Evolutionary conservation across 2,888 invertebrate genomes (phyloP), one percentile per base, ranked within the genome.

Genomic region (Osmoderma eremita): DNA sequence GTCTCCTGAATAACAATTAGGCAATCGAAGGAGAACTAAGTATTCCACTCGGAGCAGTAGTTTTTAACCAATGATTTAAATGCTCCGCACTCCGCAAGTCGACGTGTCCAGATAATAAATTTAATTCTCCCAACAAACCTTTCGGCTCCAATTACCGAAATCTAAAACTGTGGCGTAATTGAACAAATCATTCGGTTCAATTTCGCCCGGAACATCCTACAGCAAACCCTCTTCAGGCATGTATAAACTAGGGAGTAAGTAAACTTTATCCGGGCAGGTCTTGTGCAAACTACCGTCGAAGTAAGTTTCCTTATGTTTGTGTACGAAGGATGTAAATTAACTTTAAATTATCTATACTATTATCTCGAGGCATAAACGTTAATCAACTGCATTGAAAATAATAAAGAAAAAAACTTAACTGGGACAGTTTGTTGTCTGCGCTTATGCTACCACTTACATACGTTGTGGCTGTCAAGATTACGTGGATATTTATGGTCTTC

Each of bases 321-420:
- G 24, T 48, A 65, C 49, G 36, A 36, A 54, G 42, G 67, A 65
- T 64, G 61, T 65, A 63, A 68, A 68, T 68, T 68, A 68, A 68
- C 50, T 65, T 68, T 64, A 65, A 58, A 64, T 68, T 64, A 68
- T 68, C 67, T 49, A 15, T 24, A 45, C 45, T 58, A 58, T 58
- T 58, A 58, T 58, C 58, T 45, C 24, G 10, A 30, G 10, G 24
- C 45, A 30, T 58, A 45, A 45, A 42, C 45, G 42, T 24, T 45
- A 58, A 24, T 58, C 30, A 15, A 20, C 22, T 58, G 45, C 58
- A 58, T 30, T 22, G 2, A 15, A 58, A 58, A 45, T 30, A 30
- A 30, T 30, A 20, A 15, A 58, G 58, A 45, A 45, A 58, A 45
- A 58, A 15, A 58, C 30, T 30, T 30, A 58, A 58, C 42, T 13